phyloP scores from a whole-genome alignment of 2,797 vertebrate genomes.

The Calcarius lapponicus region DNA sequence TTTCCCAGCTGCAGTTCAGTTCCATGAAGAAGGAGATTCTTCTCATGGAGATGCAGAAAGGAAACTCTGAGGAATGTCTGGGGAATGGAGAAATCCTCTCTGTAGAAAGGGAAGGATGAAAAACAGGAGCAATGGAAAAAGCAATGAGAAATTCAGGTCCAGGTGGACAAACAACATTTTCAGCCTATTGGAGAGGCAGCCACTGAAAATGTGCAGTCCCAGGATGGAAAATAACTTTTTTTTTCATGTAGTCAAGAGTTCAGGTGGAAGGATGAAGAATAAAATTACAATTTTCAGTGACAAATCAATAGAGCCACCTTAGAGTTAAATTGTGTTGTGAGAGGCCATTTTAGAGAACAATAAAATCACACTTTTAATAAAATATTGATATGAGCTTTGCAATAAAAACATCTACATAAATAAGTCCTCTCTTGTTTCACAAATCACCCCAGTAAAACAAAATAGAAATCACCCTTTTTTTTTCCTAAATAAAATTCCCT shows the following conservation, averaged over 20 bases:
- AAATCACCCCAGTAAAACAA: background rate
- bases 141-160: background rate
- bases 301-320: conserved; percentile 1
- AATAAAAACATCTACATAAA: conserved; percentile 16
- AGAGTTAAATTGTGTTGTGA: background rate
- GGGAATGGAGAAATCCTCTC: background rate
- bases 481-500: background rate
- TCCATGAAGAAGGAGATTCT: background rate
- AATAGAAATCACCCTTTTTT: background rate
- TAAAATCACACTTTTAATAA: background rate
- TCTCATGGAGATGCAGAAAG: background rate
- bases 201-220: background rate
- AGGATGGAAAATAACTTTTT: background rate
- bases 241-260: background rate
- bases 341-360: background rate
- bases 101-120: background rate
- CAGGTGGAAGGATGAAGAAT: background rate
- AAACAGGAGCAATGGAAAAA: background rate
- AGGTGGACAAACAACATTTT: background rate
- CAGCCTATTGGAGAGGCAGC: background rate
- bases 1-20: background rate
- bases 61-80: background rate
- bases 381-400: background rate
- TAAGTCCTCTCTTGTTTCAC: background rate
- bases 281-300: conserved; percentile 21